Percentiles rank a stretch among this genome's conserved stretches.
Conservation (phyloP, 2,888 invertebrate species). For the Eucera pruinosa region DNA sequence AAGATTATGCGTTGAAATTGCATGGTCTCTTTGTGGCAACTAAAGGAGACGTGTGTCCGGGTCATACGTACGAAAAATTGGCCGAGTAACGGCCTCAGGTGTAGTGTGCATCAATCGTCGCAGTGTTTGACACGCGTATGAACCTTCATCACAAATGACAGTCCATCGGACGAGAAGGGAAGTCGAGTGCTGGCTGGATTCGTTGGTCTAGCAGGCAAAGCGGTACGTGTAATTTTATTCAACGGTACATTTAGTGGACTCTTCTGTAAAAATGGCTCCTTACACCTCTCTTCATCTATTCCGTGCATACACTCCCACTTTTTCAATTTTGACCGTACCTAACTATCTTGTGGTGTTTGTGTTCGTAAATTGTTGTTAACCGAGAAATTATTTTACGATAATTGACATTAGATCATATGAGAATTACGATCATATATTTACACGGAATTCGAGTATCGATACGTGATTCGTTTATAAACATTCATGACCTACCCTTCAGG, state of each 20-base stretch:
- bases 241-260: constrained; percentile 60
- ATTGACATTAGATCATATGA: too few relatives aligned
- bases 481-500: constrained; percentile 49
- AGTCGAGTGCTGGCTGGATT: constrained; percentile 67
- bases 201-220: constrained; percentile 63
- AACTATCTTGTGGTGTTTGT: not conserved
- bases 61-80: constrained; percentile 20
- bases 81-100: constrained; percentile 24
- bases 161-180: constrained; percentile 56
- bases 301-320: constrained; percentile 12
- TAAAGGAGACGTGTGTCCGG: too few relatives aligned
- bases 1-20: not conserved
- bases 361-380: not conserved
- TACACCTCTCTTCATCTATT: constrained; percentile 24
- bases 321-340: not conserved
- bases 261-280: constrained; percentile 68
- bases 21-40: constrained; percentile 4
- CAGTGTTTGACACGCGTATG: constrained; percentile 53
- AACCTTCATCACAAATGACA: constrained; percentile 68
- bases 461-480: constrained; percentile 57
- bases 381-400: too few relatives aligned
- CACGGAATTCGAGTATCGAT: constrained; percentile 4
- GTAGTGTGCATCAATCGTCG: constrained; percentile 44
- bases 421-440: not conserved
- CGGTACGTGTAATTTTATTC: constrained; percentile 54